phyloP scores from a whole-genome alignment of 2,888 invertebrate genomes.

The Epinotia demarniana region DNA sequence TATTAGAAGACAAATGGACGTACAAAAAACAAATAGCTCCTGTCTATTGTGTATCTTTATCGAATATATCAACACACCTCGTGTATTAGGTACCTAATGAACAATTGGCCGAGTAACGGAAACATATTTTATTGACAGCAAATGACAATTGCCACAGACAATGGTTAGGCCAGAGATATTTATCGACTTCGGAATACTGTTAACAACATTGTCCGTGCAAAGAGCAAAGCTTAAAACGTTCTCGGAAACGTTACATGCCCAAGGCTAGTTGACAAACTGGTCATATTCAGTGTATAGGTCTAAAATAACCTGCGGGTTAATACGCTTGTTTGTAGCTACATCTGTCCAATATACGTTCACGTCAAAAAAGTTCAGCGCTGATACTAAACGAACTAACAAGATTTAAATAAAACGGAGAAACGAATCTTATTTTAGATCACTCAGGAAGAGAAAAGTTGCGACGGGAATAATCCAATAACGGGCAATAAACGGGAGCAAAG shows the following conservation, averaged over 20 bases:
- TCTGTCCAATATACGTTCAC: constrained; percentile 37
- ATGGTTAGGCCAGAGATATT: constrained; percentile 21
- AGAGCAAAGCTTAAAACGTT: neutral
- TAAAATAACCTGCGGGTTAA: constrained; percentile 31
- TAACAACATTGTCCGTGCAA: constrained; percentile 17
- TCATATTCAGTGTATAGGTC: constrained; percentile 6
- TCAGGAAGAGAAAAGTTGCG: constrained; percentile 67
- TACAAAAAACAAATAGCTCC: constrained; percentile 70
- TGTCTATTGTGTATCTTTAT: constrained; percentile 67
- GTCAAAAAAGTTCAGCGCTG: constrained; percentile 39
- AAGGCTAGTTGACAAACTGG: constrained; percentile 8
- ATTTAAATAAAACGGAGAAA: constrained; percentile 55
- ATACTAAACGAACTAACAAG: constrained; percentile 50
- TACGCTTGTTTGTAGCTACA: constrained; percentile 30
- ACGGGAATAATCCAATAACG: constrained; percentile 79
- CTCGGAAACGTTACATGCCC: neutral
- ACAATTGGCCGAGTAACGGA: constrained; percentile 44
- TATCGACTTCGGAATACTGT: constrained; percentile 12
- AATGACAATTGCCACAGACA: constrained; percentile 42
- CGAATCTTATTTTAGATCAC: constrained; percentile 66
- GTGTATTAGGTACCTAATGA: constrained; percentile 50
- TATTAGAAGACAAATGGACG: constrained; percentile 66
- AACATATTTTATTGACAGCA: constrained; percentile 42
- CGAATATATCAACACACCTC: constrained; percentile 64
- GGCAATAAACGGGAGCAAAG: constrained; percentile 73